Evolutionary conservation across 2,113 vertebrate genomes (phyloP), one percentile per base, ranked within the genome.

Genomic region (Leptodactylus fuscus): DNA sequence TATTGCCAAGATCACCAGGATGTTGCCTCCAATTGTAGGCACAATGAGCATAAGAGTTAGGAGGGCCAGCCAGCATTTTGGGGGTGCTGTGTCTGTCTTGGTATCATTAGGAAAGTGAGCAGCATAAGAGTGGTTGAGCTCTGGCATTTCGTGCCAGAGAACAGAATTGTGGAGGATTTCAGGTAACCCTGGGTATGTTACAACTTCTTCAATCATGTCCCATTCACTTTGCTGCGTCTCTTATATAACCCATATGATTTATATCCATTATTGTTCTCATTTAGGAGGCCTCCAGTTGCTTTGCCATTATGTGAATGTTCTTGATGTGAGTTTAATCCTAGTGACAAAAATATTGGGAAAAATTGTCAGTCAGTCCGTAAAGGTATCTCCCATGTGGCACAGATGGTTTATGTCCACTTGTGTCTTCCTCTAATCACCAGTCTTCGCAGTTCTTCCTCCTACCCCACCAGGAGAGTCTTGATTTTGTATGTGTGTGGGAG

Each of bases 11-110:
- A 99, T 99, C 82, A 99, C 98, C 11, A 99, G 95, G 85, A 98
- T 97, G 87, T 99, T 99, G 11, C 98, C 98, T 32, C 96, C 97
- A 0, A 99, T 96, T 15, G 98, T 99, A 82, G 97, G 97, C 81
- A 98, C 94, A 90, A 99, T 99, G 88, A 99, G 95, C 91, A 95
- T 88, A 51, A 98, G 87, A 13, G 96, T 96, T 88, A 98, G 94
- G 83, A 99, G 79, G 8, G 97, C 96, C 16, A 95, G 95, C 98
- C 98, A 99, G 77, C 88, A 91, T 74, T 94, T 91, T 71, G 89
- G 87, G 81, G 87, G 65, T 22, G 41, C 55, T 82, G 82, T 89
- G 16, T 79, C 86, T 10, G 62, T 6, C 46, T 48, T 32, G 70
- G n/a, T 86, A 41, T 24, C 34, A 29, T 86, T 86, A 1, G 13